Evolutionary conservation across 1,140 invertebrate species (phyloP).

Genomic region (Lineus longissimus): DNA sequence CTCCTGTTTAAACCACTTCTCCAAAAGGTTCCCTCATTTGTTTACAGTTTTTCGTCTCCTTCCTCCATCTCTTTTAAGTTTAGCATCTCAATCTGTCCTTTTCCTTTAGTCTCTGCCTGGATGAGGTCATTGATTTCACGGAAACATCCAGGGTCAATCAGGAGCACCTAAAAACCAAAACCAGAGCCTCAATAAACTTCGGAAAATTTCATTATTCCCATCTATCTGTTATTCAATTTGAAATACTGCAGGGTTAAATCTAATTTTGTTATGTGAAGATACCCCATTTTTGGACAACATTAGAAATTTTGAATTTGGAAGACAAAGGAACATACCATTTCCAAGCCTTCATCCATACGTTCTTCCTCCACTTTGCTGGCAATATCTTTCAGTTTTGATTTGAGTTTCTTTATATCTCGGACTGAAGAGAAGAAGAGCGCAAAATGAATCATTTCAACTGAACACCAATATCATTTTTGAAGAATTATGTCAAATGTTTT

Average conservation of each 20-base stretch:
- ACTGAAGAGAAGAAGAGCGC: constrained; percentile 44
- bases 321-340: constrained; percentile 65
- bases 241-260: no score
- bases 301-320: no score
- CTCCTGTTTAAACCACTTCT: no score
- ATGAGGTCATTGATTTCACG: constrained; percentile 82
- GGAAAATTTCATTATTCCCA: background rate
- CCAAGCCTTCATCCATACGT: constrained; percentile 71
- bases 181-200: background rate
- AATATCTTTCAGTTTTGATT: constrained; percentile 70
- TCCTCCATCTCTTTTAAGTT: constrained; percentile 89
- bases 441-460: no score
- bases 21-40: no score
- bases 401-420: constrained; percentile 69
- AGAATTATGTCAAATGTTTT: background rate
- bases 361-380: constrained; percentile 75
- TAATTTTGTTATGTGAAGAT: no score
- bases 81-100: constrained; percentile 80
- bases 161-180: constrained; percentile 62
- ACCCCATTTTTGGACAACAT: no score
- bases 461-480: background rate
- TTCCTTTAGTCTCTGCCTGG: constrained; percentile 78
- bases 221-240: constrained; percentile 3
- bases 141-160: constrained; percentile 91
- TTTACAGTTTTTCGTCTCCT: constrained; percentile 68